phyloP scores from a whole-genome alignment of 30 jellyfish, hydroid and myxozoan genomes.

The Turritopsis rubra region DNA sequence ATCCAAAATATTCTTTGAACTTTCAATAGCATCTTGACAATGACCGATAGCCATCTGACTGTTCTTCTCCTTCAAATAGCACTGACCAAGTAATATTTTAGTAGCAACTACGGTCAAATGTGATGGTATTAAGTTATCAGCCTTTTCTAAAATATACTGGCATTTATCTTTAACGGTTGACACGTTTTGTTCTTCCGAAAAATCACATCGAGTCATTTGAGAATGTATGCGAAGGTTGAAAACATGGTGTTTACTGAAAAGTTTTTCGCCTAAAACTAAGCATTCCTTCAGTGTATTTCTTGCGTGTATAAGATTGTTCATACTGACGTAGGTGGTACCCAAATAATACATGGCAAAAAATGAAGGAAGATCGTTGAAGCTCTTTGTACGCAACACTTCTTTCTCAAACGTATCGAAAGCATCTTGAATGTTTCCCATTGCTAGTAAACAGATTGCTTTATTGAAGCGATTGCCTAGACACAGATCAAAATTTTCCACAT shows the following conservation, averaged over 20 bases:
- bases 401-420: background rate
- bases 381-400: background rate
- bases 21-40: background rate
- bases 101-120: background rate
- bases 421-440: background rate
- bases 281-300: background rate
- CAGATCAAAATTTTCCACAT: background rate
- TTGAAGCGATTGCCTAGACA: background rate
- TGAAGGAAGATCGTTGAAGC: background rate
- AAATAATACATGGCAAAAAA: background rate
- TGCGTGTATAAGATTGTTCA: background rate
- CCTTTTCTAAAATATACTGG: background rate
- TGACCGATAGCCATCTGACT: background rate
- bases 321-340: background rate
- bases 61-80: background rate
- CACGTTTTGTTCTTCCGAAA: background rate
- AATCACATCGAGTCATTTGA: background rate
- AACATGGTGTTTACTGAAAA: background rate
- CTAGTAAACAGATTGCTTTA: background rate
- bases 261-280: background rate
- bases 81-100: background rate
- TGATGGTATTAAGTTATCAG: background rate
- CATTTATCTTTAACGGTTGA: background rate
- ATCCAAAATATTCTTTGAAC: background rate
- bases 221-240: background rate